Percentiles rank a stretch among this genome's conserved stretches.
Conservation (phyloP, 2,113 vertebrate species). For the Podilymbus podiceps region DNA sequence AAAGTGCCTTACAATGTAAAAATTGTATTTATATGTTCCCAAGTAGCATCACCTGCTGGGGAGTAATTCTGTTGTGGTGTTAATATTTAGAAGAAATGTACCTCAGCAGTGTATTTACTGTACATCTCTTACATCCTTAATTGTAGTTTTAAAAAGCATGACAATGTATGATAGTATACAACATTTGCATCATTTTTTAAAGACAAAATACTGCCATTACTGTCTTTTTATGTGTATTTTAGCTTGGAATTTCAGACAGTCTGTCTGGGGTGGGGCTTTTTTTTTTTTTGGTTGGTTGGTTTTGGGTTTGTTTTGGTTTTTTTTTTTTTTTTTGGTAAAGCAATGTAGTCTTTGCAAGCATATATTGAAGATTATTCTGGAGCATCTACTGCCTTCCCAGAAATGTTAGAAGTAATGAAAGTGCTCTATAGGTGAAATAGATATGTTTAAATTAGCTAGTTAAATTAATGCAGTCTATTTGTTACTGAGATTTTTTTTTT, state of each 20-base stretch:
- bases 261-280: slow-evolving; percentile 4
- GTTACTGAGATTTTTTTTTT: slow-evolving; percentile 45
- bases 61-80: slow-evolving; percentile 77
- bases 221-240: slow-evolving; percentile 74
- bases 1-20: slow-evolving; percentile 84
- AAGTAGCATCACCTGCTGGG: slow-evolving; percentile 76
- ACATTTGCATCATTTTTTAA: slow-evolving; percentile 78
- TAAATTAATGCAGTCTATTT: slow-evolving; percentile 69
- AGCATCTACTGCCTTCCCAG: slow-evolving; percentile 79
- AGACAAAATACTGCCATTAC: slow-evolving; percentile 74
- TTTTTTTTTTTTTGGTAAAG: slow-evolving; percentile 22
- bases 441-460: slow-evolving; percentile 64
- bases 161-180: slow-evolving; percentile 79
- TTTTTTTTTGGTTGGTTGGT: neutral
- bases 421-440: slow-evolving; percentile 76
- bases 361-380: slow-evolving; percentile 78
- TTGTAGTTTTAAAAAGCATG: slow-evolving; percentile 82
- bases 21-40: slow-evolving; percentile 82
- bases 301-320: too few species aligned
- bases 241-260: slow-evolving; percentile 72
- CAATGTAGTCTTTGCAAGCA: slow-evolving; percentile 75
- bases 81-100: slow-evolving; percentile 78
- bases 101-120: slow-evolving; percentile 81
- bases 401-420: slow-evolving; percentile 73
- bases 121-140: slow-evolving; percentile 78